Evolutionary conservation across 2,797 vertebrate species (phyloP).

Genomic region (Apogon hyalosoma): DNA sequence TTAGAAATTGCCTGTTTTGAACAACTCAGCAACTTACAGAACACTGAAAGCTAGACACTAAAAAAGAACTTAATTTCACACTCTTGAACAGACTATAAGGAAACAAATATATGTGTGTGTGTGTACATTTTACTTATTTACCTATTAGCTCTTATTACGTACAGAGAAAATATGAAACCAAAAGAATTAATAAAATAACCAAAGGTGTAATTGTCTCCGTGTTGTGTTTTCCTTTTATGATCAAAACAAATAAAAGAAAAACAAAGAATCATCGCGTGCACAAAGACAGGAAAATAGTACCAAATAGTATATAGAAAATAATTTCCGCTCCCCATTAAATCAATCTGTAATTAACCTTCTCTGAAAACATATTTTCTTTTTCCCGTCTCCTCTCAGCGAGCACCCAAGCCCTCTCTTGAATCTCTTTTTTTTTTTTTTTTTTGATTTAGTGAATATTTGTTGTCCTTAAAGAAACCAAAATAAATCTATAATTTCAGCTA

Average conservation of each 20-base stretch:
- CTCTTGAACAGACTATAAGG: slow-evolving; percentile 7
- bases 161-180: too few relatives aligned
- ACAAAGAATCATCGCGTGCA: neutral
- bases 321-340: slow-evolving; percentile 5
- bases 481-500: slow-evolving; percentile 9
- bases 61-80: neutral
- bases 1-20: neutral
- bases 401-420: neutral
- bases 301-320: neutral
- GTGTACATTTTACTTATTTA: too few relatives aligned
- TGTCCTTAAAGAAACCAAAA: too few relatives aligned
- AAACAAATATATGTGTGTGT: neutral
- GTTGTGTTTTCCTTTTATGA: neutral
- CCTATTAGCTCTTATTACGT: too few relatives aligned
- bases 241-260: neutral
- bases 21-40: neutral
- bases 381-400: neutral
- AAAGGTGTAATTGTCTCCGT: too few relatives aligned
- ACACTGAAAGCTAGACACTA: neutral
- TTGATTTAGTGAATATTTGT: too few relatives aligned
- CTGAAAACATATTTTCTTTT: slow-evolving; percentile 4
- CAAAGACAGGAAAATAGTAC: slow-evolving; percentile 6
- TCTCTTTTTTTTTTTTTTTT: neutral
- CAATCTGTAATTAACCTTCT: slow-evolving; percentile 3
- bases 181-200: too few relatives aligned